Conservation (phyloP, 1,140 invertebrate species). For the Caenorhabditis latens region DNA sequence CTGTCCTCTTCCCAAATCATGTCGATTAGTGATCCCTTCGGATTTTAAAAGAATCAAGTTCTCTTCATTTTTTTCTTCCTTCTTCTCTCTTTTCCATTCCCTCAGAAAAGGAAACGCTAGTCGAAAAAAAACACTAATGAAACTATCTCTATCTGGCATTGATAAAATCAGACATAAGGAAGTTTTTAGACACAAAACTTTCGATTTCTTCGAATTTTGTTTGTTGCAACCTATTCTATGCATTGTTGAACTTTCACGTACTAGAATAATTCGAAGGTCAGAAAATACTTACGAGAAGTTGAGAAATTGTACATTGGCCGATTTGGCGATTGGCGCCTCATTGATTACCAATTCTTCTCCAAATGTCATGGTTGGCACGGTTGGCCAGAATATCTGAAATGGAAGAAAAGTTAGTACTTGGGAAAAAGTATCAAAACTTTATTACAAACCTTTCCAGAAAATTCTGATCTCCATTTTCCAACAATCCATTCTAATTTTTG, state of each 20-base stretch:
- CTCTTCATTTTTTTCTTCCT: background rate
- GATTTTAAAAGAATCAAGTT: constrained; percentile 8
- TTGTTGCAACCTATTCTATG: background rate
- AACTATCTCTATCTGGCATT: constrained; percentile 40
- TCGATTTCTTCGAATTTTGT: constrained; percentile 44
- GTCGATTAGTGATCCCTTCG: constrained; percentile 2
- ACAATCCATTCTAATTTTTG: constrained; percentile 69
- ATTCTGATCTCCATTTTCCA: constrained; percentile 77
- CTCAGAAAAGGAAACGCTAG: background rate
- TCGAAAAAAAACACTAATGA: constrained; percentile 54
- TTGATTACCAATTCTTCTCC: constrained; percentile 75
- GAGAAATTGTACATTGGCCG: constrained; percentile 74
- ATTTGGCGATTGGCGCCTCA: constrained; percentile 76
- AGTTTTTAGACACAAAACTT: constrained; percentile 18
- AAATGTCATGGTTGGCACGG: constrained; percentile 78
- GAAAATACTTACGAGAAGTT: constrained; percentile 74
- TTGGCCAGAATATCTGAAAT: constrained; percentile 74
- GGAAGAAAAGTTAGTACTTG: background rate
- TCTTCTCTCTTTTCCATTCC: background rate
- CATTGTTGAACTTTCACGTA: constrained; percentile 24
- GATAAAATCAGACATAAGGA: constrained; percentile 53
- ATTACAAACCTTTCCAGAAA: constrained; percentile 70
- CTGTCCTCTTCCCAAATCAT: background rate
- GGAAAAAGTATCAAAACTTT: background rate
- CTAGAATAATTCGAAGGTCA: constrained; percentile 36